These are phyloP conservation scores for Smittia sp. DNA, from an alignment of 2,888 invertebrate species.

Conservation along the genomic window DNA sequence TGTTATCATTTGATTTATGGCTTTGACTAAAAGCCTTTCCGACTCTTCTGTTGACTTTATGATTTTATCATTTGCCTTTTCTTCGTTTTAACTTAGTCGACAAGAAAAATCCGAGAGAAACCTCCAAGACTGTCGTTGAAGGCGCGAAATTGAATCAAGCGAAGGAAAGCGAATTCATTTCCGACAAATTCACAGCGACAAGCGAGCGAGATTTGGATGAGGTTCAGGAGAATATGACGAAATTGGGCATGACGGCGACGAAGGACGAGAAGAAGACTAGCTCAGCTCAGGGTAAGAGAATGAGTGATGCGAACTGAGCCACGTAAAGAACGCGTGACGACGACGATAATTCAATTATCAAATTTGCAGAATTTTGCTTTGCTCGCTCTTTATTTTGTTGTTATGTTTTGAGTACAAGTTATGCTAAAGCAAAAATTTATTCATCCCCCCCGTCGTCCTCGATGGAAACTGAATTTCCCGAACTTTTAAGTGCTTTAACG, in stretches of 20 bases:
- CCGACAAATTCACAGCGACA: slow-evolving; percentile 68
- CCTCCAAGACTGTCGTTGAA: background rate
- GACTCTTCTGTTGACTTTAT: slow-evolving; percentile 25
- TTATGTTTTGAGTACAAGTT: background rate
- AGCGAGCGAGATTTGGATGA: slow-evolving; percentile 64
- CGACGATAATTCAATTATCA: background rate
- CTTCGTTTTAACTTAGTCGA: slow-evolving; percentile 36
- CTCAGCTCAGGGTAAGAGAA: background rate
- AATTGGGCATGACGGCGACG: slow-evolving; percentile 60
- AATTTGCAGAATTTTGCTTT: background rate
- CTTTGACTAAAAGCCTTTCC: too few species aligned
- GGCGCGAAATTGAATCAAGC: slow-evolving; percentile 42
- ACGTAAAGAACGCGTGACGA: background rate
- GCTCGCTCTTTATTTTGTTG: background rate
- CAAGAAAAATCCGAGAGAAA: background rate
- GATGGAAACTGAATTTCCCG: background rate
- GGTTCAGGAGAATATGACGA: slow-evolving; percentile 73
- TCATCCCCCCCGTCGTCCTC: background rate
- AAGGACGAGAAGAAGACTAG: background rate
- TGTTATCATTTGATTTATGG: background rate
- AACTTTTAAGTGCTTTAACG: background rate
- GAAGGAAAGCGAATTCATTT: slow-evolving; percentile 69
- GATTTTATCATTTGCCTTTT: background rate
- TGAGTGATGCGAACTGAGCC: background rate
- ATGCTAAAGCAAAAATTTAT: too few species aligned